Percentiles rank a stretch among this genome's conserved stretches.
These are phyloP conservation scores for Crossocerus cetratus DNA, from an alignment of 2,888 invertebrate genomes.

Conservation along the genomic window DNA sequence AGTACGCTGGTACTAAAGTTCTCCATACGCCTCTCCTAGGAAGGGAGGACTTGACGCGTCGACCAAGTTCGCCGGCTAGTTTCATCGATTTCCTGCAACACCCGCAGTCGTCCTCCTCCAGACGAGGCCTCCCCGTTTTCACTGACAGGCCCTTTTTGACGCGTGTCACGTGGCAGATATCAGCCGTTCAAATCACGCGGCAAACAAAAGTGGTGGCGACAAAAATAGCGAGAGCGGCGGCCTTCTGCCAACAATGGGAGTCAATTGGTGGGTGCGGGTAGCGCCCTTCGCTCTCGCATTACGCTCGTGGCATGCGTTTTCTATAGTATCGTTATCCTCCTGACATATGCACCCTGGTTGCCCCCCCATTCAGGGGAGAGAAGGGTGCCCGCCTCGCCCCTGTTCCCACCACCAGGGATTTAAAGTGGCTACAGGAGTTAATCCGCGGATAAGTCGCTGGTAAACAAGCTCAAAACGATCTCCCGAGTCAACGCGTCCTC, in stretches of 20 bases:
- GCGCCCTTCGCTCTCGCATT: slow-evolving; percentile 18
- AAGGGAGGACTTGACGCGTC: not conserved
- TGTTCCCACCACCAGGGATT: slow-evolving; percentile 60
- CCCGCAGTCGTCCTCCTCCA: not conserved
- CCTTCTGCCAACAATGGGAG: slow-evolving; percentile 66
- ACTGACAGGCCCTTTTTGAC: not conserved
- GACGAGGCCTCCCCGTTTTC: not conserved
- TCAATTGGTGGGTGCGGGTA: slow-evolving; percentile 65
- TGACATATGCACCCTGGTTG: slow-evolving; percentile 47
- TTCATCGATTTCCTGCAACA: not conserved
- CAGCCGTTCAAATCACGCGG: slow-evolving; percentile 46
- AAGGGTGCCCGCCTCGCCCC: slow-evolving; percentile 7
- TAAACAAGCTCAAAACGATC: slow-evolving; percentile 73
- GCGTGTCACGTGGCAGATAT: slow-evolving; percentile 40
- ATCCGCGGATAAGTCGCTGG: slow-evolving; percentile 70
- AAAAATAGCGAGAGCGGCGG: slow-evolving; percentile 65
- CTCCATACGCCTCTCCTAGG: not conserved
- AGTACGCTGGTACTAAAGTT: too few species aligned
- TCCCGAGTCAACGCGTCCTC: slow-evolving; percentile 32
- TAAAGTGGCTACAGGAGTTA: slow-evolving; percentile 69
- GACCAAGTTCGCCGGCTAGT: not conserved
- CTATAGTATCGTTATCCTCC: slow-evolving; percentile 52
- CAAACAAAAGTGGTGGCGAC: slow-evolving; percentile 54
- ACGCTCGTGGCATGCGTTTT: slow-evolving; percentile 34
- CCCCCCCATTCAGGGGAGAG: slow-evolving; percentile 28